Base-by-base conservation (phyloP, 2,797 vertebrate species). In the Petrocephalus sullivani region DNA sequence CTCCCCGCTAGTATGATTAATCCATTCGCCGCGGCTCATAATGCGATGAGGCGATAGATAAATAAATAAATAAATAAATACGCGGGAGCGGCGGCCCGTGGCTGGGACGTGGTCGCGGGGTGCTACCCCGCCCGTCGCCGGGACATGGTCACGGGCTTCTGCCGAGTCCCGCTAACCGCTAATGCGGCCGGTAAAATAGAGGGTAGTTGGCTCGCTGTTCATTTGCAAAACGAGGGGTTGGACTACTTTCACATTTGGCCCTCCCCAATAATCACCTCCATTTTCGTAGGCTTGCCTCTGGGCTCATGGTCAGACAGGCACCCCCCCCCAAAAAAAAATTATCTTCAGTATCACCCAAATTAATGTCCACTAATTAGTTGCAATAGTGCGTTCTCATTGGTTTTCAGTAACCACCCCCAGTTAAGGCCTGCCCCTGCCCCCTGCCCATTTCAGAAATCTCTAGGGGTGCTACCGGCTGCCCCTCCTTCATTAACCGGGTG, bases 61-160 rank as follows among this genome's bases (percentile, higher is more conserved):
- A 84, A 84, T 84, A 84, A 84, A 84, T 84, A 84, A 84, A 84
- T 84, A 84, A 84, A 84, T 84, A 84, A 86, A 37, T 23, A 78
- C 14, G 37, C 14, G 33, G 28, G 46, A 33, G 7, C 3, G 57
- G 54, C 7, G 3, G 33, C 33, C 49, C 10, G n/a, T 75, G 6
- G 85, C 5, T 3, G 54, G 6, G 6, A 16, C 54, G 28, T 2
- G 2, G 84, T 54, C 21, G 28, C 28, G 33, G 23, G 54, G 16
- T 16, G 85, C 85, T n/a, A 56, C 37, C 56, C 2, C 4, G 56
- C 28, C 14, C 53, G 9, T 41, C 33, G 41, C 7, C 37, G 19
- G 41, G 3, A 46, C 41, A 2, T 4, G 41, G 41, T 46, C 41
- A 4, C 3, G 41, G 41, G 41, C 3, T 28, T 28, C 28, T 28